A percentile compares a stretch with the other conserved stretches of the same genome.
These are phyloP conservation scores for Halocynthia aurantium DNA, from an alignment of 23 tunicate genomes.

Conservation along the genomic window DNA sequence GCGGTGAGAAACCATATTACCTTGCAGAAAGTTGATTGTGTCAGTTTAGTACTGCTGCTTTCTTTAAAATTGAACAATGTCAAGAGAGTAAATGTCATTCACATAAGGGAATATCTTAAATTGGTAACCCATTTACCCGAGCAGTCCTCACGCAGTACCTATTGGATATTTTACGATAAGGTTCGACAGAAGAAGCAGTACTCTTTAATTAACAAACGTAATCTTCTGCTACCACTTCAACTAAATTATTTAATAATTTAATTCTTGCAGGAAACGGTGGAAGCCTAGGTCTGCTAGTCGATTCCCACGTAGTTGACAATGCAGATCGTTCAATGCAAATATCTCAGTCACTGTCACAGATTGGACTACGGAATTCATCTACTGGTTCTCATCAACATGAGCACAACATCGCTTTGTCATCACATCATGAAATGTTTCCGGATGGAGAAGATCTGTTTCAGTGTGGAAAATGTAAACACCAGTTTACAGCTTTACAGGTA, in stretches of 20 bases:
- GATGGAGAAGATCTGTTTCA: conserved; percentile 19
- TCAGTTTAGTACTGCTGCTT: not conserved
- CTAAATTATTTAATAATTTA: not conserved
- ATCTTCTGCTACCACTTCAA: not conserved
- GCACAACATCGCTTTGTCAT: not conserved
- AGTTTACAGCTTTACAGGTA: conserved; percentile 17
- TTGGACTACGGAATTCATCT: conserved; percentile 6
- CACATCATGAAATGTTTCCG: not conserved
- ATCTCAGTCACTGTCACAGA: conserved; percentile 11
- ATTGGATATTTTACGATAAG: too few relatives aligned
- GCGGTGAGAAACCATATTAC: too few relatives aligned
- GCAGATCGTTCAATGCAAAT: conserved; percentile 4
- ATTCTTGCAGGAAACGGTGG: not conserved
- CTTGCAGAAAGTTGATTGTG: not conserved
- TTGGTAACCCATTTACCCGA: too few relatives aligned
- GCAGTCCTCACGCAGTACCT: too few relatives aligned
- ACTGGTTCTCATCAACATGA: not conserved
- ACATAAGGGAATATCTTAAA: too few relatives aligned
- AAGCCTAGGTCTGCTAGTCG: not conserved
- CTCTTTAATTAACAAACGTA: not conserved
- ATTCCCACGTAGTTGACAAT: conserved; percentile 6
- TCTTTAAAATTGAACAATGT: not conserved
- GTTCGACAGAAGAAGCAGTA: not conserved
- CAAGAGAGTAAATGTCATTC: too few relatives aligned
- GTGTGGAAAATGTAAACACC: conserved; percentile 23